phyloP scores from a whole-genome alignment of 2,888 invertebrate species.

The Coelopa pilipes region DNA sequence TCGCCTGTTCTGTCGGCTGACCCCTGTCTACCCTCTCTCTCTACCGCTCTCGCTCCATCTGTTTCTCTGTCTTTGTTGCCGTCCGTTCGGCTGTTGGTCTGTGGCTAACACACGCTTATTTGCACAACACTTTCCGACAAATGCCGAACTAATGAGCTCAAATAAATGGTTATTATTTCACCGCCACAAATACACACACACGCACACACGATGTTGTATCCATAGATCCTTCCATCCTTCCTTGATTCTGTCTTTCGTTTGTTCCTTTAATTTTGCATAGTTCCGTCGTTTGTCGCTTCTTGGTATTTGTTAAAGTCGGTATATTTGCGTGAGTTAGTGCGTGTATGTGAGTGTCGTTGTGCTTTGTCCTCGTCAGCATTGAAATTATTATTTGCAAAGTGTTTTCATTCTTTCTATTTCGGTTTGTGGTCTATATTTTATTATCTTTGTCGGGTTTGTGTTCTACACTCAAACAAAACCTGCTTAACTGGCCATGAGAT shows the following conservation, averaged over 20 bases:
- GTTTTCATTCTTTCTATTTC: too few species aligned
- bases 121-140: slow-evolving; percentile 28
- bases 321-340: too few species aligned
- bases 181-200: slow-evolving; percentile 22
- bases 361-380: too few species aligned
- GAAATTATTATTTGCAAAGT: too few species aligned
- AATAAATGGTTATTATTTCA: slow-evolving; percentile 20
- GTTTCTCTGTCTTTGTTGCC: neutral
- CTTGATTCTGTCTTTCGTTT: too few species aligned
- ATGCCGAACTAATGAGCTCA: slow-evolving; percentile 29
- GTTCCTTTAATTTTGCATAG: neutral
- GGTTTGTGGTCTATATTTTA: too few species aligned
- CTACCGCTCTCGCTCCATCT: neutral
- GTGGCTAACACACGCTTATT: slow-evolving; percentile 26
- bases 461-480: too few species aligned
- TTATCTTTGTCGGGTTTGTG: too few species aligned
- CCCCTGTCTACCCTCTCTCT: neutral
- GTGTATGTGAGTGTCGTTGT: too few species aligned
- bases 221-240: too few species aligned
- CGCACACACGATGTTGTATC: neutral
- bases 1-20: too few species aligned
- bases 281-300: slow-evolving; percentile 6
- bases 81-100: slow-evolving; percentile 13
- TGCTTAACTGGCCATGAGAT: too few species aligned
- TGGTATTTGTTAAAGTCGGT: neutral